Conservation (phyloP, 2,113 vertebrate genomes). For the Varanus salvator region DNA sequence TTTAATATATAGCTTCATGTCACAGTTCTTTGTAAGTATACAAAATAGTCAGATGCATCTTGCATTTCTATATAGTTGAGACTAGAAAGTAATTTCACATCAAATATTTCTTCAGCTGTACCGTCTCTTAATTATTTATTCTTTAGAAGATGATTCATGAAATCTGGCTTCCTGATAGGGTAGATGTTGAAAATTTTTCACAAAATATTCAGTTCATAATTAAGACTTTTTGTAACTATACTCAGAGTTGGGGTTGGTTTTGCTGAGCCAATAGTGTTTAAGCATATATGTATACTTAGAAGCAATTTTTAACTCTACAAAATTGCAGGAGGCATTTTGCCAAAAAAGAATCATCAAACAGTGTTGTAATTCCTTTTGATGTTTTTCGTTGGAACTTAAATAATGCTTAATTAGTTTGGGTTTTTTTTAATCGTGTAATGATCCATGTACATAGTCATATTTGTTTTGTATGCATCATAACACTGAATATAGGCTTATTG, state of each 20-base stretch:
- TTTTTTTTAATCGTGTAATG: conserved; percentile 50
- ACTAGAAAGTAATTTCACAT: too few relatives aligned
- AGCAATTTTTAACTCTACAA: conserved; percentile 63
- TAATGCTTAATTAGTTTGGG: conserved; percentile 64
- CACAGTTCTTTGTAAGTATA: too few relatives aligned
- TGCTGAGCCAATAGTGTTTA: conserved; percentile 23
- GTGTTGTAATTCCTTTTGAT: conserved; percentile 64
- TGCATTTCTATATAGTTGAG: too few relatives aligned
- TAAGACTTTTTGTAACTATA: neutral
- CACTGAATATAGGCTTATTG: conserved; percentile 22
- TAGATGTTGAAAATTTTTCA: conserved; percentile 39
- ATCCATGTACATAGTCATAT: conserved; percentile 33
- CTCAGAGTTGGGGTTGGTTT: conserved; percentile 47
- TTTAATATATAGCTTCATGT: neutral
- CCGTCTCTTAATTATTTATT: neutral
- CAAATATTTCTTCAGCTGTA: too few relatives aligned
- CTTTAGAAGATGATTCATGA: neutral
- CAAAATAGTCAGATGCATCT: too few relatives aligned
- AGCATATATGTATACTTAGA: conserved; percentile 57
- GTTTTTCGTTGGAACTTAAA: conserved; percentile 65
- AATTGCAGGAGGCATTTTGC: conserved; percentile 56
- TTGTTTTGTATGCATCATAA: conserved; percentile 49
- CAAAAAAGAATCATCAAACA: conserved; percentile 68
- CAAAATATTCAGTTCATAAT: conserved; percentile 11
- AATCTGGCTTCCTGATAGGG: neutral